phyloP scores from a whole-genome alignment of 2,113 vertebrate genomes.

The Paradoxurus hermaphroditus region DNA sequence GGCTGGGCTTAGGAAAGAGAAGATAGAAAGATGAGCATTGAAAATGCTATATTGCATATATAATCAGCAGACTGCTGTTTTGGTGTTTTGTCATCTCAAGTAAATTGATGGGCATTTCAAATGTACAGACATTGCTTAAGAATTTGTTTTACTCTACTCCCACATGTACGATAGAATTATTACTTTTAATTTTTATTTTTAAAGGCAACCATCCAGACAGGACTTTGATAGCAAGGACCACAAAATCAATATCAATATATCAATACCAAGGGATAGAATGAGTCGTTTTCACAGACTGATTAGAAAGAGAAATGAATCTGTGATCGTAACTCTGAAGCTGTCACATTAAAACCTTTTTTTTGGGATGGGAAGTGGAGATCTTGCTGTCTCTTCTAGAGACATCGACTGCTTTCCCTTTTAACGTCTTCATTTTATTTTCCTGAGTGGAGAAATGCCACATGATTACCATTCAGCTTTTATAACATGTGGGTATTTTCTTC shows the following conservation, averaged over 20 bases:
- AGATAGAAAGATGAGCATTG: neutral
- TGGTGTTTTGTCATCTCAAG: neutral
- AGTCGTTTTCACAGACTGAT: slow-evolving; percentile 46
- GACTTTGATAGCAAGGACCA: neutral
- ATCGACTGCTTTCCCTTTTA: neutral
- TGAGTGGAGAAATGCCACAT: neutral
- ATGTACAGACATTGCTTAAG: neutral
- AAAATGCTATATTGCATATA: too few relatives aligned
- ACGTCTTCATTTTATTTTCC: neutral
- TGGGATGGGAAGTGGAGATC: neutral
- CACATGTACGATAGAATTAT: neutral
- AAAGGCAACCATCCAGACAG: neutral
- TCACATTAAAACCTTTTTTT: neutral
- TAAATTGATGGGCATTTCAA: slow-evolving; percentile 8
- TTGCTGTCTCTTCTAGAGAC: neutral
- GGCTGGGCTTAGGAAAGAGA: neutral
- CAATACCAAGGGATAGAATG: slow-evolving; percentile 52
- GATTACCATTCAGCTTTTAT: neutral
- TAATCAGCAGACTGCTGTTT: neutral
- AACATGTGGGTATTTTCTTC: neutral
- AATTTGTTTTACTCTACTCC: neutral
- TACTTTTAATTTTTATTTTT: neutral
- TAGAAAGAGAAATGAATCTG: slow-evolving; percentile 52
- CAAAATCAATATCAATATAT: slow-evolving; percentile 33
- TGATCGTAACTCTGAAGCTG: neutral